These are phyloP conservation scores for Hirundo rustica DNA, from an alignment of 2,797 vertebrate genomes.

Conservation along the genomic window DNA sequence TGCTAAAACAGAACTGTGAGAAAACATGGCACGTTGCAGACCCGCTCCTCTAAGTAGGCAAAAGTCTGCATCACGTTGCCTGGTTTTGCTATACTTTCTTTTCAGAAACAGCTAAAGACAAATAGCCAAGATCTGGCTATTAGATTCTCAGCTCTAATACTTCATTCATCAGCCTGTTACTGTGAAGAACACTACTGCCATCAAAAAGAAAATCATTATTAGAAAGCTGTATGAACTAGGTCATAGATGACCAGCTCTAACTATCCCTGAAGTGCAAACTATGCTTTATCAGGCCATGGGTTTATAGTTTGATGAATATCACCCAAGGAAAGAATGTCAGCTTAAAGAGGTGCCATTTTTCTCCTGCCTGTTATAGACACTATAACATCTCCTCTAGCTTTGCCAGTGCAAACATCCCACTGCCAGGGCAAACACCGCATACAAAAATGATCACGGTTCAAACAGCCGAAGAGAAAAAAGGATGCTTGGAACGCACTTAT, in stretches of 20 bases:
- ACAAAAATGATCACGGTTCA: fast-evolving
- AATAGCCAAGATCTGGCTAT: not conserved
- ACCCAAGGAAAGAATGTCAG: not conserved
- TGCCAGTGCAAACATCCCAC: not conserved
- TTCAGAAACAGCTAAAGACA: not conserved
- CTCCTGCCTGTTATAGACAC: not conserved
- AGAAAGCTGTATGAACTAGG: not conserved
- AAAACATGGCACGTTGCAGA: not conserved
- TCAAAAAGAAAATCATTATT: not conserved
- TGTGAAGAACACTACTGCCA: not conserved
- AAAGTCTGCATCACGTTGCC: fast-evolving
- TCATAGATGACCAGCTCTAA: not conserved
- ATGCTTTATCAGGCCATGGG: not conserved
- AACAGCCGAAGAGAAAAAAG: not conserved
- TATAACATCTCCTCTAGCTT: not conserved
- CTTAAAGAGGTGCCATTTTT: not conserved
- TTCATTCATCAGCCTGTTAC: not conserved
- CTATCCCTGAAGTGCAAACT: not conserved
- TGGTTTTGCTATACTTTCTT: not conserved
- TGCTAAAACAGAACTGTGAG: not conserved
- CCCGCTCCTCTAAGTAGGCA: not conserved
- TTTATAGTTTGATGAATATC: not conserved
- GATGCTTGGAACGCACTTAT: not conserved
- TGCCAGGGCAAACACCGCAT: not conserved
- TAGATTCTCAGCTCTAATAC: not conserved